Evolutionary conservation across 2,113 vertebrate genomes (phyloP).

Genomic region (Ondatra zibethicus): DNA sequence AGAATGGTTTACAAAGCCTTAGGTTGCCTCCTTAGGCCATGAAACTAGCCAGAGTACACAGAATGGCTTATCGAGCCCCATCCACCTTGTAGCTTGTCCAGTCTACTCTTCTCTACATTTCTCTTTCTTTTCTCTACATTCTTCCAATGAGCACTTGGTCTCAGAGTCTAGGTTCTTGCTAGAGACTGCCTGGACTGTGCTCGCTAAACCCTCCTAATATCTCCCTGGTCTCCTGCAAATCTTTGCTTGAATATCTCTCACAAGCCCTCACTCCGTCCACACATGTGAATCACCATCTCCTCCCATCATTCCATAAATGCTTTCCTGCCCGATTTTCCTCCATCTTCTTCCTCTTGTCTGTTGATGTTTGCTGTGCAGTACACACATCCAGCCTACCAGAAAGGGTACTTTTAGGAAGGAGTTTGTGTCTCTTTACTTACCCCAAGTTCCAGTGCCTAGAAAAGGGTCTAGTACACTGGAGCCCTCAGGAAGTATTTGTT

Average conservation of each 20-base stretch:
- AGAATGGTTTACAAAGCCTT: too few species aligned
- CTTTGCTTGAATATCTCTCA: not conserved
- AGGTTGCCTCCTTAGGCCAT: too few species aligned
- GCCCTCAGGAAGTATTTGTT: not conserved
- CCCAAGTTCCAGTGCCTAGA: not conserved
- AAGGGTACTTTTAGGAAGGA: not conserved
- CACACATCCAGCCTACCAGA: accelerated
- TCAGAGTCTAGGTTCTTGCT: accelerated
- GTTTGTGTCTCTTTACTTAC: not conserved
- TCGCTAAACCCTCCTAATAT: not conserved
- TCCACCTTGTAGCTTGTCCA: accelerated
- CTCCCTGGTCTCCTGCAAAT: accelerated
- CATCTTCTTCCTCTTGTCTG: accelerated
- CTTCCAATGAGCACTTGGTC: too few species aligned
- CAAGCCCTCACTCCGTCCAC: not conserved
- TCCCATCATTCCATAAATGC: too few species aligned
- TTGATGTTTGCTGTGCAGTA: not conserved
- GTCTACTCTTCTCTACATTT: accelerated
- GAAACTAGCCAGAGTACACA: accelerated
- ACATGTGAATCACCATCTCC: accelerated
- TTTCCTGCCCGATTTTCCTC: not conserved
- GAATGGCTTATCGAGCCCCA: too few species aligned
- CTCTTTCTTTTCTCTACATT: not conserved
- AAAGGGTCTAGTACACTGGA: accelerated
- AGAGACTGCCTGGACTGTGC: accelerated